A percentile compares a stretch with the other conserved stretches of the same genome.
Evolutionary conservation across 1,140 invertebrate species (phyloP).

Genomic region (Stenopsyche tienmushanensis): DNA sequence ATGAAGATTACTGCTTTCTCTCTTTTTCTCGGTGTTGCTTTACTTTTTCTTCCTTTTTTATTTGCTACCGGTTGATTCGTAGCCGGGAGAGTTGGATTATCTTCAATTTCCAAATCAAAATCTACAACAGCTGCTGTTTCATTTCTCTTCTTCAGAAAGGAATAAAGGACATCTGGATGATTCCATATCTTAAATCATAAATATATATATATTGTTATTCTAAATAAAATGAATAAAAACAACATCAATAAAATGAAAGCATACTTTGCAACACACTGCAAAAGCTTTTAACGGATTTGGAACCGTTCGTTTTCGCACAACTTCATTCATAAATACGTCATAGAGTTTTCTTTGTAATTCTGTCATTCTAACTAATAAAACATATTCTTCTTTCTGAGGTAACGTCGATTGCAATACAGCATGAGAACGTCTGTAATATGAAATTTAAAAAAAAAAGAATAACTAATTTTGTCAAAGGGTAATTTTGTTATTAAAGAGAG

Average conservation of each 20-base stretch:
- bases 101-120: conserved; percentile 84
- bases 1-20: conserved; percentile 43
- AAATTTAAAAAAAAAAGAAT: conserved; percentile 5
- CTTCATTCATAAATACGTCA: conserved; percentile 88
- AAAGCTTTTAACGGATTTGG: conserved; percentile 97
- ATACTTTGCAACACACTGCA: conserved; percentile 94
- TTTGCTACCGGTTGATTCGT: conserved; percentile 46
- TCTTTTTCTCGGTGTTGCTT: conserved; percentile 38
- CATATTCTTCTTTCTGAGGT: conserved; percentile 90
- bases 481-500: conserved; percentile 4
- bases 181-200: conserved; percentile 85
- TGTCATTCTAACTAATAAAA: conserved; percentile 86
- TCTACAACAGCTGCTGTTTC: conserved; percentile 78
- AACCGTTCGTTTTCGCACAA: conserved; percentile 79
- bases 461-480: conserved; percentile 6
- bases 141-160: conserved; percentile 82
- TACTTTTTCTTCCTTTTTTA: conserved; percentile 48
- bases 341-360: conserved; percentile 84
- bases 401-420: conserved; percentile 82
- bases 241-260: conserved; percentile 1
- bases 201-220: neutral
- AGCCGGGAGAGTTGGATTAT: conserved; percentile 53
- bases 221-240: neutral
- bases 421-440: conserved; percentile 71
- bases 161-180: conserved; percentile 95